A percentile compares a stretch with the other conserved stretches of the same genome.
These are phyloP conservation scores for Rhabdomys dilectus DNA, from an alignment of 2,113 vertebrate genomes.

Conservation along the genomic window DNA sequence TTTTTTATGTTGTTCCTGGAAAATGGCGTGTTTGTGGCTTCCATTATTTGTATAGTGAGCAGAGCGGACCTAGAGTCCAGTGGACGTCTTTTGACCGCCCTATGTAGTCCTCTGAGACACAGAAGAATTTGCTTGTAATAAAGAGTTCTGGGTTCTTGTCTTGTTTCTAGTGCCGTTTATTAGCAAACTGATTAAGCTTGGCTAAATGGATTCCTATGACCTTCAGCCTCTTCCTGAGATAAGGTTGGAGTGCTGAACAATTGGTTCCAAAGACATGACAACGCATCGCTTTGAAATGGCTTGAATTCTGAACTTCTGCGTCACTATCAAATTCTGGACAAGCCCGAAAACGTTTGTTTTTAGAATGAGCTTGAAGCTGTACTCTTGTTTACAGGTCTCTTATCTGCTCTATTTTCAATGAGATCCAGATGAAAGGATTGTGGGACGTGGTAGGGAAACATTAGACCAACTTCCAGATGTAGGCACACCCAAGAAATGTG, in stretches of 20 bases:
- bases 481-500: neutral
- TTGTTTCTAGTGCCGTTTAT: neutral
- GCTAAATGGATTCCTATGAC: neutral
- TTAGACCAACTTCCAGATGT: neutral
- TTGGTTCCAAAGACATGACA: neutral
- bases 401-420: neutral
- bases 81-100: neutral
- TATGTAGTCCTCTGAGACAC: neutral
- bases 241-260: slow-evolving; percentile 27
- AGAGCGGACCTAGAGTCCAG: neutral
- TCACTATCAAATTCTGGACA: neutral
- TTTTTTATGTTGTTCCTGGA: neutral
- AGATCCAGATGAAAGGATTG: neutral
- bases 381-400: neutral
- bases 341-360: neutral
- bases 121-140: neutral
- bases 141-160: neutral
- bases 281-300: neutral
- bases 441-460: fast-evolving
- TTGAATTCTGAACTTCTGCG: neutral
- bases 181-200: neutral
- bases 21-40: neutral
- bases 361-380: neutral
- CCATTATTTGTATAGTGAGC: neutral
- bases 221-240: slow-evolving; percentile 24